phyloP scores from a whole-genome alignment of 1,140 invertebrate species.

The Drosophila sulfurigaster region DNA sequence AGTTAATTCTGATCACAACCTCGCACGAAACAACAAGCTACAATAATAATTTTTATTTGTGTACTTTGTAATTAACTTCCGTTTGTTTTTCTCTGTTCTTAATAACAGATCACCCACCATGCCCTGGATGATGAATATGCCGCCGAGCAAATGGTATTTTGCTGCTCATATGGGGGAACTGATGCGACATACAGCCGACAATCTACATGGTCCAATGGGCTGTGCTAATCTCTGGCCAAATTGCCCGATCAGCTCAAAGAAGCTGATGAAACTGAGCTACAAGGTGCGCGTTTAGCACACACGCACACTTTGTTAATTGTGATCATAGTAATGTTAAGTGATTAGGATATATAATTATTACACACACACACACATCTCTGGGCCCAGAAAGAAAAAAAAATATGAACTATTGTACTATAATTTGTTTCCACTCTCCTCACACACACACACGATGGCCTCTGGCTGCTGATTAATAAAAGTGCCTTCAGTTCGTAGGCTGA shows the following conservation, averaged over 20 bases:
- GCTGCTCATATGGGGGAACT: slow-evolving; percentile 93
- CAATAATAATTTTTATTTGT: slow-evolving; percentile 8
- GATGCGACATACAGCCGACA: slow-evolving; percentile 85
- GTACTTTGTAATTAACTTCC: slow-evolving; percentile 42
- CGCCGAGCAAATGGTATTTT: slow-evolving; percentile 91
- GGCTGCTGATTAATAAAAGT: slow-evolving; percentile 25
- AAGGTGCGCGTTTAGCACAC: slow-evolving; percentile 73
- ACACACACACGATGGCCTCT: neutral
- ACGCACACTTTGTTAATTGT: slow-evolving; percentile 16
- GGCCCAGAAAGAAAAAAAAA: slow-evolving; percentile 8
- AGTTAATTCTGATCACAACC: slow-evolving; percentile 5
- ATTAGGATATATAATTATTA: slow-evolving; percentile 30
- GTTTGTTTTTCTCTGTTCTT: slow-evolving; percentile 47
- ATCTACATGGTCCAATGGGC: slow-evolving; percentile 82
- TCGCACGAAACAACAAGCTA: neutral
- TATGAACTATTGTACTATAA: slow-evolving; percentile 64
- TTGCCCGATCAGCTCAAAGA: slow-evolving; percentile 84
- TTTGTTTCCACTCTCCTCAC: slow-evolving; percentile 27
- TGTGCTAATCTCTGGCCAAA: slow-evolving; percentile 84
- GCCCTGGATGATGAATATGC: slow-evolving; percentile 81
- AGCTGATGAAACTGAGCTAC: slow-evolving; percentile 81
- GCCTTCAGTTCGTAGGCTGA: slow-evolving; percentile 22
- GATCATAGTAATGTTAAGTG: slow-evolving; percentile 47
- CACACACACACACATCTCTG: slow-evolving; percentile 14
- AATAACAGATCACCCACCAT: slow-evolving; percentile 66